Base-by-base conservation (phyloP, 2,888 invertebrate genomes). In the Priocnemis perturbator region DNA sequence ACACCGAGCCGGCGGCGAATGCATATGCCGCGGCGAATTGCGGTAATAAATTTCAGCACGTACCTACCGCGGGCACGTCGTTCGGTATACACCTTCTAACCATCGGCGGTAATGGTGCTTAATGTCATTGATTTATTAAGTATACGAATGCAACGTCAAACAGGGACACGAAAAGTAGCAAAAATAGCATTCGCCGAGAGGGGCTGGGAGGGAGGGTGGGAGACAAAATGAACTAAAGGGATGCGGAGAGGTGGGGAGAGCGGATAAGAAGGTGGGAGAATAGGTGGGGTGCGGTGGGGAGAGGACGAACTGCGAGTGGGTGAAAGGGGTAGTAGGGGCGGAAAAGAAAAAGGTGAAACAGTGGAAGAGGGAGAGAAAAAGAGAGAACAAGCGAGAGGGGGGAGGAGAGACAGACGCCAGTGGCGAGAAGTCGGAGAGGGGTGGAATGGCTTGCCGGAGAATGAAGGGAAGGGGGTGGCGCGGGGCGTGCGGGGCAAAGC, bases 71-170 rank as follows among this genome's bases (percentile, higher is more conserved):
- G 67, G 45, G 55, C 66, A 66, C 61, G 52, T 71, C 71, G 47
- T 77, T 73, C 69, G 69, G 50, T 17, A 50, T 50, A 50, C 50
- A 50, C 50, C 50, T 50, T 50, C 19, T 50, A 17, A 50, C 50
- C 58, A 60, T 69, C 73, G 62, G 64, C 67, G 58, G 64, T 73
- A 79, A 73, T 74, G 64, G 60, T 58, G 23, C 57, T 55, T 65
- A 71, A 73, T 53, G 69, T 66, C 76, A 65, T 65, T 79, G 79
- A 79, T 75, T 79, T 79, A 79, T 79, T 76, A 77, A 73, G 50
- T 50, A 70, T 73, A 59, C 62, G 63, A 68, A 61, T 30, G 57
- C 64, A 65, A 59, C 50, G 50, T 50, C 50, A 19, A 50, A 50
- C 9, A 50, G 19, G 50, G 50, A n/a, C 50, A 50, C 19, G 50